Base-by-base conservation (phyloP, 2,888 invertebrate species). In the Cybosia mesomella region DNA sequence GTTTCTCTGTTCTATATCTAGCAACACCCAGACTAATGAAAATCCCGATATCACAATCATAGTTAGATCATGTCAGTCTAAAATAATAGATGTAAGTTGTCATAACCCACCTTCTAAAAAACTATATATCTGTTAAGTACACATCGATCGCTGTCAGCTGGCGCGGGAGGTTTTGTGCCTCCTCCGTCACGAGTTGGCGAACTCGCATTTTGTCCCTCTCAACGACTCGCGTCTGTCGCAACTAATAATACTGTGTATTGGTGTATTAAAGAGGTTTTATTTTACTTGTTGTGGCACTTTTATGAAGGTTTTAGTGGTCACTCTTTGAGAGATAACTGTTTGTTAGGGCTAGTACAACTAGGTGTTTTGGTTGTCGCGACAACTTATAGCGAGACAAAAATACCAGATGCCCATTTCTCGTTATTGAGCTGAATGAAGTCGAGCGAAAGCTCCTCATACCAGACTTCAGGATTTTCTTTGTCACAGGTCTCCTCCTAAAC, bases 131-230 rank as follows among this genome's bases (percentile, higher is more conserved):
- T n/a, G 58, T 58, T 13, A 58, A 53, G 28, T 49, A 28, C 43
- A 53, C 32, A 53, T 65, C 49, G 65, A 65, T 58, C 58, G 59
- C 18, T 0, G 66, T 66, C 59, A 54, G 53, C 10, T 66, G 66
- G 34, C 34, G 66, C 58, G 9, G 28, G 43, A n/a, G 22, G 28
- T 76, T 76, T 73, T 74, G 66, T 54, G 57, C n/a, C n/a, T 58
- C 34, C 61, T 32, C 61, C 68, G 64, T 68, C 57, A 84, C 77
- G 78, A 85, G 72, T 85, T 85, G 83, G 83, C 85, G 85, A 83
- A 79, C 80, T 80, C 72, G 74, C 76, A 60, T 70, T 83, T 79
- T 62, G 62, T 54, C 74, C 70, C 66, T 57, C 64, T 22, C 75
- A 67, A 79, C 74, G 77, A 71, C 58, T 80, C 78, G 73, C 54